Base-by-base conservation (phyloP, 2,797 vertebrate genomes). In the Esox lucius region DNA sequence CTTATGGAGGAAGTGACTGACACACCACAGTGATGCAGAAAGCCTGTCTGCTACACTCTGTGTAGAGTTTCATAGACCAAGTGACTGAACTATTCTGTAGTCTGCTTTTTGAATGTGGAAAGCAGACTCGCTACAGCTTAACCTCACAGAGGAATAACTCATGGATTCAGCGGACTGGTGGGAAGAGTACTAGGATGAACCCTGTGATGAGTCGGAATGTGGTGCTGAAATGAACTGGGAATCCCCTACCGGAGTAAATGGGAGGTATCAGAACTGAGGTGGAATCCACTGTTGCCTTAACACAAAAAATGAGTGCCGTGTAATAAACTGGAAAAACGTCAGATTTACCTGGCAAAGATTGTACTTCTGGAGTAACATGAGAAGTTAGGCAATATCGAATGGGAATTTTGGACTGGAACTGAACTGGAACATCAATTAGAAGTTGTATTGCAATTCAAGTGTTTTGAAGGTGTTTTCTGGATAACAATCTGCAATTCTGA, bases 251-350 rank as follows among this genome's bases (percentile, higher is more conserved):
- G 71, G 73, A 77, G 79, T 81, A 70, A 15, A 39, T 22, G 77
- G 78, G 77, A 69, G 74, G 74, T 81, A 81, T 82, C 82, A 75
- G 78, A 81, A 81, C 73, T 62, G 56, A 87, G 74, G 74, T 77
- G 84, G 77, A 77, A 76, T n/a, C 19, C 56, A 56, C 19, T 3
- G 53, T n/a, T 42, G 69, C 6, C 4, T 31, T 17, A 46, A 73
- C 73, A 82, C 82, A 83, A 81, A 76, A 83, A 81, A 70, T 53
- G 75, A 49, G 65, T 16, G 61, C 39, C 12, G 53, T 42, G 59
- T 49, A 53, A 49, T 61, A 53, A 53, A 77, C 1, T 19, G 49
- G 76, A 62, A 76, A 68, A 6, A 39, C 68, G 71, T 22, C 56
- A 1, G 13, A 62, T 28, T 77, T 78, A 33, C 33, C 72, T 1